Base-by-base conservation (phyloP, 2,888 invertebrate species). In the Ophonus ardosiacus region DNA sequence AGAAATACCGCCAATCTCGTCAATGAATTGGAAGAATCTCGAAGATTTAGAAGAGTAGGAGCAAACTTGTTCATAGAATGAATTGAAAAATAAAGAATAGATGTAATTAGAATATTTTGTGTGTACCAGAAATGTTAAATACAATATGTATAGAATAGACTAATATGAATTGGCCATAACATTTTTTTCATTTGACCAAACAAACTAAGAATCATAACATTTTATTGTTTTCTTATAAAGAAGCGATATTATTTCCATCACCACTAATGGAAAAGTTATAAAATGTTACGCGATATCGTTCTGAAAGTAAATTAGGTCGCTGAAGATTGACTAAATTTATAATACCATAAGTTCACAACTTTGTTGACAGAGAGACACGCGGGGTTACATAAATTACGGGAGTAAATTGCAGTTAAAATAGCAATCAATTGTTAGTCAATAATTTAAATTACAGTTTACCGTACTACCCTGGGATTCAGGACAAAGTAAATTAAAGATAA, bases 181-280 rank as follows among this genome's bases (percentile, higher is more conserved):
- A n/a, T n/a, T n/a, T n/a, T n/a, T n/a, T n/a, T n/a, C n/a, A 65
- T 13, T 24, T 65, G 18, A 24, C 21, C 10, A 63, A 17, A 15
- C 21, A 31, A 65, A 65, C 6, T 24, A 1, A 6, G 2, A 21
- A 68, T 38, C n/a, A n/a, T 68, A 31, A 15, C 7, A 38, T 68
- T 38, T 40, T 68, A n/a, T 40, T 13, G 15, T 68, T 38, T 15
- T 38, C 15, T n/a, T 15, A 31, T 68, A 10, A 0, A 63, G n/a
- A 63, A 68, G 68, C 68, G 15, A 56, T 24, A 51, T 57, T 65
- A 81, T 68, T 65, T 51, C 68, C 18, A 65, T 81, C 81, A 51
- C 31, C 51, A 7, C 18, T 81, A 81, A 81, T 81, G 81, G 81
- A 81, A 81, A 81, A 81, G 81, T 81, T 81, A 51, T 81, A 81